A percentile compares a stretch with the other conserved stretches of the same genome.
These are phyloP conservation scores for Pachycephala philippinensis DNA, from an alignment of 2,113 vertebrate species.

Conservation along the genomic window DNA sequence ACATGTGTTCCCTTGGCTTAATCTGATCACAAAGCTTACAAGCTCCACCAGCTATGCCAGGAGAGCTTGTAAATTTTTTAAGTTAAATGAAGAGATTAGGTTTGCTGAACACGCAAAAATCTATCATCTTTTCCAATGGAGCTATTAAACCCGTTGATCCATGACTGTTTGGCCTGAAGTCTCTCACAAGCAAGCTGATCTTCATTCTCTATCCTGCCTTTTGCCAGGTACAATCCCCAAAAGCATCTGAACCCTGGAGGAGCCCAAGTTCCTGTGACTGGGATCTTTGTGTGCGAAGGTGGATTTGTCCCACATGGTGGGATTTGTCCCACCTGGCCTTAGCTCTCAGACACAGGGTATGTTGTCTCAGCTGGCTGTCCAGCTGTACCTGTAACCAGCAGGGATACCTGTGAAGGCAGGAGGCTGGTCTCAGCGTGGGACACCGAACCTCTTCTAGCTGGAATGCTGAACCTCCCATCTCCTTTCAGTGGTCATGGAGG, in stretches of 20 bases:
- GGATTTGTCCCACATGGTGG: not conserved
- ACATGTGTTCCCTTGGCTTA: not conserved
- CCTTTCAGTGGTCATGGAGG: not conserved
- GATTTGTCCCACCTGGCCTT: not conserved
- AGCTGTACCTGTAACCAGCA: not conserved
- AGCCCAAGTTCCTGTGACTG: not conserved
- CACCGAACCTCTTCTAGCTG: not conserved
- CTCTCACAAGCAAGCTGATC: not conserved
- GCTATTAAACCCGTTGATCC: not conserved
- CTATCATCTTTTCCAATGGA: not conserved
- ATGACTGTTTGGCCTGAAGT: conserved; percentile 22
- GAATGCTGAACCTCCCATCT: accelerated
- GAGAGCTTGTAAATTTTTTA: not conserved
- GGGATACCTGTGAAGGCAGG: not conserved
- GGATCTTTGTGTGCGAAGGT: not conserved
- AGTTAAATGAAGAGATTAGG: not conserved
- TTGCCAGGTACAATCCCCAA: not conserved
- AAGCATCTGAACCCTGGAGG: not conserved
- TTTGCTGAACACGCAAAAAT: not conserved
- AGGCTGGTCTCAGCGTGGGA: not conserved
- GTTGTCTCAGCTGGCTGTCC: not conserved
- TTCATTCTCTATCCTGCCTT: not conserved
- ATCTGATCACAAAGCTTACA: not conserved
- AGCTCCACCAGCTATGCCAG: not conserved
- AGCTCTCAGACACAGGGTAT: not conserved